phyloP scores from a whole-genome alignment of 2,797 vertebrate species.

The Sebastes steindachneri region DNA sequence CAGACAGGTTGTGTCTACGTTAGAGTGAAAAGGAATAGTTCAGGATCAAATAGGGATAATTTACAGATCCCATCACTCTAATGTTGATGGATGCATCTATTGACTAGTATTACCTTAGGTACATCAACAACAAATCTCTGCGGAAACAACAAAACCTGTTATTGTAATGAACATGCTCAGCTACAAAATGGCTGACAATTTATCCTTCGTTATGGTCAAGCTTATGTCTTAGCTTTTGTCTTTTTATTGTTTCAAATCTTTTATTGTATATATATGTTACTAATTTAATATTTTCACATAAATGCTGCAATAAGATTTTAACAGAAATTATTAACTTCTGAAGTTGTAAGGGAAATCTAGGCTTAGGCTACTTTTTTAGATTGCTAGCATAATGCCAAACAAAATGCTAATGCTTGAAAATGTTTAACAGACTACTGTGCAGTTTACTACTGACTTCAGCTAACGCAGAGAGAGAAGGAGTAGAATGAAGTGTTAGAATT shows the following conservation, averaged over 20 bases:
- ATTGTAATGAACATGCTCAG: constrained; percentile 39
- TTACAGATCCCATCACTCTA: constrained; percentile 28
- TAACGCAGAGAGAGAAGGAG: constrained; percentile 8
- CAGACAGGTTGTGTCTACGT: constrained; percentile 56
- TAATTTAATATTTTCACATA: constrained; percentile 60
- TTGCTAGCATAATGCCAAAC: constrained; percentile 46
- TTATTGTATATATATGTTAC: constrained; percentile 54
- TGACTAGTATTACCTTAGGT: constrained; percentile 18
- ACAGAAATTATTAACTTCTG: constrained; percentile 46
- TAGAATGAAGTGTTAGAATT: constrained; percentile 7
- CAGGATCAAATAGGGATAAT: constrained; percentile 43
- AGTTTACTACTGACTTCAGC: constrained; percentile 29
- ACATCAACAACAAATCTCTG: constrained; percentile 17
- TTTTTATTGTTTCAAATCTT: constrained; percentile 33
- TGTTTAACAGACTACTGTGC: constrained; percentile 23
- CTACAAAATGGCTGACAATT: constrained; percentile 25
- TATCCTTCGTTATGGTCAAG: constrained; percentile 22
- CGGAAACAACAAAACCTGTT: constrained; percentile 27
- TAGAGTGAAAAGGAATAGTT: constrained; percentile 40
- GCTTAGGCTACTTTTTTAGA: constrained; percentile 39
- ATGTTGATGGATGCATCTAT: constrained; percentile 1
- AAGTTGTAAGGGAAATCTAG: constrained; percentile 46
- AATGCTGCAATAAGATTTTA: constrained; percentile 60
- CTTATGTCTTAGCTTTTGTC: constrained; percentile 28
- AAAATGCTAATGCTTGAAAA: constrained; percentile 53